Evolutionary conservation across 2,113 vertebrate genomes (phyloP).

Genomic region (Aythya baeri): DNA sequence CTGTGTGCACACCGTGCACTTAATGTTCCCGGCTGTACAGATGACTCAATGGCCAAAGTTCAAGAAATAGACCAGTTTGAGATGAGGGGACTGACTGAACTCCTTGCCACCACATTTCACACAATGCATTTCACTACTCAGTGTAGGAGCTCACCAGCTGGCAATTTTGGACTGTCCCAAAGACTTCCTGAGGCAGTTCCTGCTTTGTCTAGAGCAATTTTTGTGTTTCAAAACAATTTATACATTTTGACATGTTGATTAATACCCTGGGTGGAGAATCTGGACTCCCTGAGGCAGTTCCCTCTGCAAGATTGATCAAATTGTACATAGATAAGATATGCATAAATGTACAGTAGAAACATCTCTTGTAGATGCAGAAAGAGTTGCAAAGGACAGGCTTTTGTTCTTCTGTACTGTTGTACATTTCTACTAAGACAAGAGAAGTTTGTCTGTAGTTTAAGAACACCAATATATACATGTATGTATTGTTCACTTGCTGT

Average conservation of each 20-base stretch:
- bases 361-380: background rate
- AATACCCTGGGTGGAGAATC: background rate
- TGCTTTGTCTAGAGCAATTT: background rate
- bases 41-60: background rate
- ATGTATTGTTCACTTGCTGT: background rate
- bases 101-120: background rate
- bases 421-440: background rate
- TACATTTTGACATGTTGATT: background rate
- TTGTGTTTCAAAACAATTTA: background rate
- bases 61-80: background rate
- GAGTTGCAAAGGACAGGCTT: background rate
- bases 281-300: background rate
- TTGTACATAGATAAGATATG: background rate
- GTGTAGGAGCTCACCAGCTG: background rate
- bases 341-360: background rate
- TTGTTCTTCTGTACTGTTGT: background rate
- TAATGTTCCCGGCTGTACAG: background rate
- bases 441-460: background rate
- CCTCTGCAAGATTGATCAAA: background rate
- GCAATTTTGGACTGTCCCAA: background rate
- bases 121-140: background rate
- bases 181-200: rapidly evolving
- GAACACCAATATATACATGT: background rate
- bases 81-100: background rate
- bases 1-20: rapidly evolving